Conservation (phyloP, 2,797 vertebrate species). For the Myripristis jacobus region DNA sequence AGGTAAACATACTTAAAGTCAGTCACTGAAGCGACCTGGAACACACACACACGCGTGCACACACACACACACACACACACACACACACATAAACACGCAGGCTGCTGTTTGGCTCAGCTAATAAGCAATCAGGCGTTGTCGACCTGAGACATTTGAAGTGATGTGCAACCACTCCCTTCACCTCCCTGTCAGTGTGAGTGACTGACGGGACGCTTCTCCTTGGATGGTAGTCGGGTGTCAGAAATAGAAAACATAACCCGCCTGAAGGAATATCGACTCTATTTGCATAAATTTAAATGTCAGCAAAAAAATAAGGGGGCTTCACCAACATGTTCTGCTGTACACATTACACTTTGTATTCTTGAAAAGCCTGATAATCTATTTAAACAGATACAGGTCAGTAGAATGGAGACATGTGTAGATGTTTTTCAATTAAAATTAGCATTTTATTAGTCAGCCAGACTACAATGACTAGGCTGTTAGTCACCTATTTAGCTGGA, state of each 20-base stretch:
- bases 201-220: background rate
- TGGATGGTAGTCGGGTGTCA: background rate
- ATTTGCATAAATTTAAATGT: too few relatives aligned
- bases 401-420: background rate
- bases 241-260: background rate
- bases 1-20: conserved; percentile 37
- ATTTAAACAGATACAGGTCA: too few relatives aligned
- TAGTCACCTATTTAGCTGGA: background rate
- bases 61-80: background rate
- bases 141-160: background rate
- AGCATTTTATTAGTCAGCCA: background rate
- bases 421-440: background rate
- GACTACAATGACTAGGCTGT: background rate
- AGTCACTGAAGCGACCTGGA: conserved; percentile 7
- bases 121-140: background rate
- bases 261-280: background rate
- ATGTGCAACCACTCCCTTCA: background rate
- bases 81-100: background rate
- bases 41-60: too few relatives aligned
- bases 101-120: background rate
- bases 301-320: too few relatives aligned
- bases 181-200: background rate
- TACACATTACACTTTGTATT: too few relatives aligned
- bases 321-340: too few relatives aligned
- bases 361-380: too few relatives aligned